Evolutionary conservation across 2,888 invertebrate genomes (phyloP), one percentile per base, ranked within the genome.

Genomic region (Limnephilus rhombicus): DNA sequence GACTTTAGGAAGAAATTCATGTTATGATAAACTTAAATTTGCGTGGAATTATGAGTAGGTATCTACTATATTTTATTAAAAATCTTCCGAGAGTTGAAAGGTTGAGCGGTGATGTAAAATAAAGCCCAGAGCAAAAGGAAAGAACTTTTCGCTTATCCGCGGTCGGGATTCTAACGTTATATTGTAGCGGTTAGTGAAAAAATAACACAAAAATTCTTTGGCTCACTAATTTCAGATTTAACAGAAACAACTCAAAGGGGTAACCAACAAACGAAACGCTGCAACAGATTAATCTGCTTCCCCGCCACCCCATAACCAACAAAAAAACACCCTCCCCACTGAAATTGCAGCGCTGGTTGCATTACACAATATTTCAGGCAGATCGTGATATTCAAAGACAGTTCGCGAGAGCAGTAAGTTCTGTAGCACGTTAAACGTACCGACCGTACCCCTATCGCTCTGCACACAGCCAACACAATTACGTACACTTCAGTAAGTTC

Each of bases 401-500:
- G 13, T 45, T 29, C 41, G 49, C n/a, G 86, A 45, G 29, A 45
- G 29, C 45, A 49, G 37, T n/a, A n/a, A 82, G 12, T 82, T 31
- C 34, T 15, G 24, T 68, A 68, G 24, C 24, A 18, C 24, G 45
- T 3, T 89, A 29, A 34, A 45, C 41, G 82, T 82, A 91, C 81
- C 89, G 18, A 34, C 81, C 41, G 82, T 82, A 91, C 81, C 89
- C 90, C 91, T 91, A 92, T 92, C 91, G 85, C 87, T 82, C 88
- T 90, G n/a, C 83, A 80, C 41, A 87, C 68, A 85, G 49, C 45
- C 92, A 90, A 92, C 90, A 92, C 93, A 93, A 93, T 92, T 93
- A 93, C 90, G 91, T 90, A 87, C 90, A 92, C 93, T 37, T 85
- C 90, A 90, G 90, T 88, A 90, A 87, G 87, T 92, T 87, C 89